Evolutionary conservation across 2,888 invertebrate species (phyloP), one percentile per base, ranked within the genome.

Genomic region (Graphium colonna): DNA sequence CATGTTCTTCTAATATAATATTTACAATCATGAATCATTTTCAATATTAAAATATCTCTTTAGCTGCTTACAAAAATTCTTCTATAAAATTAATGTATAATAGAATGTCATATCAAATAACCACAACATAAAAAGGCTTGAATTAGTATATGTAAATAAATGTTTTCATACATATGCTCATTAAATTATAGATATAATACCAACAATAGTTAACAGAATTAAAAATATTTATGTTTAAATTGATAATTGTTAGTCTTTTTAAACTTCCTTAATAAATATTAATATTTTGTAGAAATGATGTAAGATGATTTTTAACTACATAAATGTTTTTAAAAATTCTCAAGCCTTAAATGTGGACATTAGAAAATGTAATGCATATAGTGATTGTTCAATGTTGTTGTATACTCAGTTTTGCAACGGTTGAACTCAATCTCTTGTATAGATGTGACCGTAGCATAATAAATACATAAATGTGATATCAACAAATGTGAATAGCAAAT

Each of bases 401-500:
- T 43, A 51, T 47, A 53, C 12, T 39, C 8, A 31, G 43, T 57
- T 28, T 56, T 58, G 43, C 50, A 28, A 41, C 53, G 47, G 46
- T 58, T 57, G 45, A 52, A 61, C 57, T 61, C 60, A 42, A 43
- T 48, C 12, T 15, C 17, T n/a, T n/a, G 10, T 28, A 33, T 68
- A 71, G 63, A 59, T 62, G 63, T 74, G 67, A 68, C 63, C 56
- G 64, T 77, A 69, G 54, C 31, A 66, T 52, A 63, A 74, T 74
- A 21, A 21, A 71, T 69, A 73, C 66, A 68, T 77, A 68, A 76
- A 78, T 81, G 79, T 79, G 81, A 78, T 79, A 80, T 64, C 70
- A 73, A 72, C 18, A 54, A 65, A 68, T 61, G 60, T 61, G 60
- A 57, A 59, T 64, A 67, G 58, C 60, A 53, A 36, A 21, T 48